Evolutionary conservation across 2,888 invertebrate species (phyloP), one percentile per base, ranked within the genome.

Genomic region (Minunthozetes semirufus): DNA sequence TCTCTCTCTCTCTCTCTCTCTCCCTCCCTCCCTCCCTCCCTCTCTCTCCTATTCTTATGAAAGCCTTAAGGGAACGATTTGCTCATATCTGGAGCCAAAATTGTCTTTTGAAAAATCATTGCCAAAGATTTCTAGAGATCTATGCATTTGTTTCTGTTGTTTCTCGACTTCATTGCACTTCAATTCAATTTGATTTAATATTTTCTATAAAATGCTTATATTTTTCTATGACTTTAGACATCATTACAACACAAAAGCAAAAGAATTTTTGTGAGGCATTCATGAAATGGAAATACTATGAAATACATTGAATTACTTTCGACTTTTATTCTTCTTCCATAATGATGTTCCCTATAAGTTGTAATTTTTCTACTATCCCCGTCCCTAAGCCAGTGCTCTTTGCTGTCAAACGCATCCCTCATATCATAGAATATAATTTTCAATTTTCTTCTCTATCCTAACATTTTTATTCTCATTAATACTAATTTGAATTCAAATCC

Each of bases 131-230:
- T 19, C n/a, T 59, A 68, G 48, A 66, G 19, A 59, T 75, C 63
- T 63, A 72, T 66, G 72, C 70, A 72, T 70, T 53, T 70, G 63
- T 74, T 71, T 56, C 61, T 56, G 59, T 38, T 74, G 56, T 66
- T 38, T 63, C 48, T 42, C 61, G 15, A 19, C 15, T 27, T 59
- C 29, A 29, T 27, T 59, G 15, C 63, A 38, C 33, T 63, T n/a
- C 27, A 33, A 17, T 63, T 33, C 27, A 33, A 63, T 63, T 33
- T 63, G 15, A 63, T 63, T 63, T 33, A 27, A 27, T 63, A n/a
- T 33, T 33, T 63, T 63, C 33, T 33, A 33, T 27, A 63, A 63
- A 29, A 63, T 17, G 17, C 9, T 42, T 42, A 42, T 63, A 63
- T 63, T 63, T 59, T 63, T n/a, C 19, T 29, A 25, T 25, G 27